These are phyloP conservation scores for Sebastes hubbsi DNA, from an alignment of 2,797 vertebrate species.

Conservation along the genomic window DNA sequence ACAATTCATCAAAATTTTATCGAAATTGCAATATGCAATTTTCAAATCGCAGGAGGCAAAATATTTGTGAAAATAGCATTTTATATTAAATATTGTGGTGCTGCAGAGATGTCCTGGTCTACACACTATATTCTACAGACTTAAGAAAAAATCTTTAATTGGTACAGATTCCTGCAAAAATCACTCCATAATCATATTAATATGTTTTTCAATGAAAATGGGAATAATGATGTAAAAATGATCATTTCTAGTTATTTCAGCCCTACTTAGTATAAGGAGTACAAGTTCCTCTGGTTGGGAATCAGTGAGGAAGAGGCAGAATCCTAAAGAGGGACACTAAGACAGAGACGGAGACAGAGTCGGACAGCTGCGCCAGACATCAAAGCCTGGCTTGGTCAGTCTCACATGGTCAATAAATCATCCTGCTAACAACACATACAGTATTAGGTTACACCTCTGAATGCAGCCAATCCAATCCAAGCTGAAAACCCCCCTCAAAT, in stretches of 20 bases:
- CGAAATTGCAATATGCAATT: too few species aligned
- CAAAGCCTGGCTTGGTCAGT: conserved; percentile 30
- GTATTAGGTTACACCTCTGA: conserved; percentile 46
- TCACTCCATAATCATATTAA: not conserved
- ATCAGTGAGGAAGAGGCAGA: not conserved
- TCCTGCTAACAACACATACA: conserved; percentile 48
- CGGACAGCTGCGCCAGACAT: conserved; percentile 56
- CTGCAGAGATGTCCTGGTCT: too few species aligned
- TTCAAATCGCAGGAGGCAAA: too few species aligned
- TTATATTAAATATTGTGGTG: too few species aligned
- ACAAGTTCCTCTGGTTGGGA: not conserved
- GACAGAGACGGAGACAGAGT: conserved; percentile 33
- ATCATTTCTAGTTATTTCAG: not conserved
- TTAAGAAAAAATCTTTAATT: too few species aligned
- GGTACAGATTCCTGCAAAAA: not conserved
- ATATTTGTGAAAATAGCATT: too few species aligned
- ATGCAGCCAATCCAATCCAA: not conserved
- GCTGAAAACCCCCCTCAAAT: conserved; percentile 4
- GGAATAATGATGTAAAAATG: not conserved
- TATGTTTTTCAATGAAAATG: not conserved
- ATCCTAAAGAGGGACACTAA: conserved; percentile 13
- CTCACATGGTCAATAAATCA: conserved; percentile 60
- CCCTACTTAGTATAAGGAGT: too few species aligned
- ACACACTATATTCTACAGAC: too few species aligned
- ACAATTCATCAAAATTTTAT: too few species aligned